Evolutionary conservation across 37 sponge, comb jelly and placozoan genomes (phyloP).

Genomic region (Ianthella basta): DNA sequence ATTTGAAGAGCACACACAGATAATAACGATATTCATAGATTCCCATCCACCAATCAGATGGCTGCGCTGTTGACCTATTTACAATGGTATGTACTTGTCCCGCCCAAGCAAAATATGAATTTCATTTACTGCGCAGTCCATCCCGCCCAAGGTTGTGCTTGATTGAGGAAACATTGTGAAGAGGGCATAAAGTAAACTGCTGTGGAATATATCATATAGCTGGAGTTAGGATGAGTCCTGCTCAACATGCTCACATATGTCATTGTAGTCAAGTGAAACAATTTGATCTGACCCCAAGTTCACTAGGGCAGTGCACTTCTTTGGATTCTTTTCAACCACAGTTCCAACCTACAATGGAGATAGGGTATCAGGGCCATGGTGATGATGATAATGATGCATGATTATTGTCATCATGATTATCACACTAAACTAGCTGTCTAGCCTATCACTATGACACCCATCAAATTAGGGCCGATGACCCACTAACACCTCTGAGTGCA

Average conservation of each 20-base stretch:
- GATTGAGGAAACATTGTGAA: no score
- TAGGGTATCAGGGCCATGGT: not conserved
- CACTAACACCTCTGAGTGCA: no score
- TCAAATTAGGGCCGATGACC: no score
- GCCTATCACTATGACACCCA: no score
- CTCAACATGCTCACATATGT: slow-evolving; percentile 65
- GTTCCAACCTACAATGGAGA: slow-evolving; percentile 62
- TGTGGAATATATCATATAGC: no score
- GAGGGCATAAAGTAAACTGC: no score
- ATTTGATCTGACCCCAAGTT: slow-evolving; percentile 46
- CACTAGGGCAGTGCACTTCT: slow-evolving; percentile 51
- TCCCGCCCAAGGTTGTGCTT: not conserved
- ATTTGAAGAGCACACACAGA: slow-evolving; percentile 9
- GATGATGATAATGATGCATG: not conserved
- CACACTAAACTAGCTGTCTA: no score
- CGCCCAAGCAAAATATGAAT: not conserved
- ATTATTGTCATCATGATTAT: no score
- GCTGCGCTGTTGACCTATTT: not conserved
- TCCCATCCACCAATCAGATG: not conserved
- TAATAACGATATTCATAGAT: slow-evolving; percentile 22
- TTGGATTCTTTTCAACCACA: slow-evolving; percentile 56
- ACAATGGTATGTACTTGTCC: not conserved
- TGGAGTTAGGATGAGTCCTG: no score
- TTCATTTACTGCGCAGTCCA: not conserved
- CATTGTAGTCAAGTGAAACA: slow-evolving; percentile 56